Base-by-base conservation (phyloP, 2,797 vertebrate genomes). In the Eurystomus glaucurus region DNA sequence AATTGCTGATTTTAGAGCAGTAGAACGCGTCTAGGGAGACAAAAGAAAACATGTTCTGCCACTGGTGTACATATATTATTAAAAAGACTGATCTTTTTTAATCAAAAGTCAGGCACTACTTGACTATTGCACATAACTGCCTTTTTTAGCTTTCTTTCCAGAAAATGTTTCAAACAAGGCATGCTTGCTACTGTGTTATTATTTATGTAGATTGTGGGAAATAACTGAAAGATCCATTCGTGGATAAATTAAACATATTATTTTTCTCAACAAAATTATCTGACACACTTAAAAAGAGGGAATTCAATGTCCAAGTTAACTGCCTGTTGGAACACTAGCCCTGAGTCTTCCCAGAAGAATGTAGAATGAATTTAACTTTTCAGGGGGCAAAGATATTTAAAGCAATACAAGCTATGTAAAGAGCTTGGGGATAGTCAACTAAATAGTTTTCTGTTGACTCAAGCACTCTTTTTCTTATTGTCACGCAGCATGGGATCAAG, bases 391-490 rank as follows among this genome's bases (percentile, higher is more conserved):
- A 80, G 97, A 88, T 97, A 97, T 97, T 95, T 96, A 92, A 88
- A 95, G 93, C 58, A 86, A 48, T 90, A 79, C 31, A 64, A 96
- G 75, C 87, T 95, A 93, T 95, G 91, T 87, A 51, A 93, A 87
- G 90, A 90, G 82, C 76, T 88, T 70, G 28, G 74, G 80, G 88
- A 46, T 60, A 74, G 84, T 43, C 83, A 72, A 71, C 88, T 14
- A 45, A 77, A 96, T 96, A 96, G 92, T 85, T 96, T 90, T 92
- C 66, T 83, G 84, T 77, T 96, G 95, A 97, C 66, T 96, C 55
- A 83, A 69, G 66, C 37, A 19, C 85, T 79, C 78, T 54, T 65
- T 69, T 81, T 35, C 68, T 87, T 80, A 60, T 69, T 92, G 90
- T 89, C 93, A 95, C 21, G 14, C 80, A 93, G 71, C n/a, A 35